Conservation (phyloP, 2,888 invertebrate species). For the Abscondita cerata region DNA sequence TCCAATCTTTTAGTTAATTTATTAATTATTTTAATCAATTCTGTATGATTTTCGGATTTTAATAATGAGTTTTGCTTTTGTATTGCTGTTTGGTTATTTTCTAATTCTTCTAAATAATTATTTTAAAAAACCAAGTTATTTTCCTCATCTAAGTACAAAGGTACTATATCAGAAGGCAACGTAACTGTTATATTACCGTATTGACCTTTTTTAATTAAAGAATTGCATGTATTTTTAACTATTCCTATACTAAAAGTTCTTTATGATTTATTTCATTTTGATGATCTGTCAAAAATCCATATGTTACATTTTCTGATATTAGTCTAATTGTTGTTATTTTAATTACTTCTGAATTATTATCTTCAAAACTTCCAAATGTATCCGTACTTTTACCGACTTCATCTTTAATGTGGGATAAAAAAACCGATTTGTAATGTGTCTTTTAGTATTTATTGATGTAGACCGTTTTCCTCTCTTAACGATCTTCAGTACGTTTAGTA, state of each 20-base stretch:
- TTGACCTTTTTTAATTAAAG: background rate
- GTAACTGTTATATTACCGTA: background rate
- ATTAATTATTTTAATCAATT: background rate
- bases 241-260: background rate
- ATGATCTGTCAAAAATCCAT: background rate
- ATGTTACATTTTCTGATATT: background rate
- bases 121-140: background rate
- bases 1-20: background rate
- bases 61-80: background rate
- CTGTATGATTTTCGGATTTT: background rate
- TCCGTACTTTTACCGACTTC: background rate
- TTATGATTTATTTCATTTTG: background rate
- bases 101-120: background rate
- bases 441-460: too few species aligned
- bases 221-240: background rate
- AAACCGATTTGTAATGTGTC: background rate
- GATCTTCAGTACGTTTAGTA: too few species aligned
- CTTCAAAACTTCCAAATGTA: too few species aligned
- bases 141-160: background rate
- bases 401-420: background rate
- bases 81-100: background rate
- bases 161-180: background rate
- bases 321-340: background rate
- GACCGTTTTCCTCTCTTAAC: too few species aligned
- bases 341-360: background rate